phyloP scores from a whole-genome alignment of 2,113 vertebrate species.

The Centrocercus urophasianus region DNA sequence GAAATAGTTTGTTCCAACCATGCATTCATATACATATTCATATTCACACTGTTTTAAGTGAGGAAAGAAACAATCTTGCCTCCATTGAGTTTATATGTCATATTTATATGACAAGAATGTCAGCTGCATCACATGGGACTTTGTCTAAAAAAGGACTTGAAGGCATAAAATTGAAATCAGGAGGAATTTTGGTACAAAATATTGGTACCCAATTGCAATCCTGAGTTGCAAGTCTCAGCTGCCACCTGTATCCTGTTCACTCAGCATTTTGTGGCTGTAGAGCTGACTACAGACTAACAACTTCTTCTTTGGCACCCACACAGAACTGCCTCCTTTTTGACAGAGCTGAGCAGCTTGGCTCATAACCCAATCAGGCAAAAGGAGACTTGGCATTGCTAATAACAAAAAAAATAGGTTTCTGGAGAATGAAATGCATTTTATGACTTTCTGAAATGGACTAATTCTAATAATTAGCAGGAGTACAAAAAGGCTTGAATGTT shows the following conservation, averaged over 20 bases:
- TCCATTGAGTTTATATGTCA: background rate
- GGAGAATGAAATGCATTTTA: conserved; percentile 3
- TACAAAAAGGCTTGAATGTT: background rate
- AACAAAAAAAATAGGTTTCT: conserved; percentile 39
- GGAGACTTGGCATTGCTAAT: conserved; percentile 48
- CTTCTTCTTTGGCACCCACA: conserved; percentile 61
- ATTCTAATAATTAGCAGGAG: conserved; percentile 1
- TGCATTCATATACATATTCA: background rate
- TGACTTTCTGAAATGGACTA: background rate
- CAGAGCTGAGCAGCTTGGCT: conserved; percentile 66
- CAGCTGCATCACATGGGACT: background rate
- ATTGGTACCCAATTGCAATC: background rate
- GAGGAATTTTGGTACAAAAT: conserved; percentile 37
- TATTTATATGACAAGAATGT: conserved; percentile 22
- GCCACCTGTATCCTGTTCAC: conserved; percentile 57
- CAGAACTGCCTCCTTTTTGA: conserved; percentile 60
- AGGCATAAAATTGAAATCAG: conserved; percentile 59
- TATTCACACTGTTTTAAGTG: background rate
- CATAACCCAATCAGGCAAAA: conserved; percentile 59
- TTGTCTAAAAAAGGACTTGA: conserved; percentile 35
- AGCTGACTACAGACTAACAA: conserved; percentile 65
- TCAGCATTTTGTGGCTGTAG: conserved; percentile 61
- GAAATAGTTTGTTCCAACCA: background rate
- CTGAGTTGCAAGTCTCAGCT: conserved; percentile 68
- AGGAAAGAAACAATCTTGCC: conserved; percentile 34